Evolutionary conservation across 2,888 invertebrate species (phyloP), one percentile per base, ranked within the genome.

Genomic region (Orchesellides sinensis): DNA sequence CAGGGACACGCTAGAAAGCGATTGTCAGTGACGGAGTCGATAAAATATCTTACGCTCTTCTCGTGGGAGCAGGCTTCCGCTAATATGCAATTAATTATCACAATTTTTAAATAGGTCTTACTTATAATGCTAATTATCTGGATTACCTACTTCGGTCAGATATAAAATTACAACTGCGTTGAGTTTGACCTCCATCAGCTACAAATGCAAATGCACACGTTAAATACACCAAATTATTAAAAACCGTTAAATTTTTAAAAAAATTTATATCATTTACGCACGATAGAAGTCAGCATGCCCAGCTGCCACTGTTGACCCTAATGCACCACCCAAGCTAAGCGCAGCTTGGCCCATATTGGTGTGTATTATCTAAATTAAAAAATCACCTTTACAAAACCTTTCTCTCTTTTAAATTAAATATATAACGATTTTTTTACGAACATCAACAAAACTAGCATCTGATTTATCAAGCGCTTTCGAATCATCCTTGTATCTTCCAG

Each of bases 401-500:
- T 5, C 32, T 32, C 5, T 32, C 5, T 32, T n/a, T 32, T 6
- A 32, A 32, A 10, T 10, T 32, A 32, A 32, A 32, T 6, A 32
- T 32, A n/a, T 10, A 32, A 32, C n/a, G 40, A 40, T 14, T 6
- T 32, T 14, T 40, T 40, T 40, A 8, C 40, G 10, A 1, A 52
- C 52, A 52, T 52, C 52, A 52, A 52, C 52, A 21, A 52, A 52
- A n/a, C 10, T 19, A 21, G 52, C 52, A 17, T 52, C 52, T 19
- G 52, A 19, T 19, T 17, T 17, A 52, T 52, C 52, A 8, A 52
- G 19, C 3, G 10, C 52, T 4, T 12, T 52, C 10, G 52, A 19
- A 10, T 52, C 52, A 12, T 2, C 17, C 1, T 8, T 8, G 17
- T 10, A 21, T 17, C 8, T 2, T 10, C 52, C 52, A 4, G 1